Conservation (phyloP, 2,797 vertebrate genomes). For the Chelidonichthys spinosus region DNA sequence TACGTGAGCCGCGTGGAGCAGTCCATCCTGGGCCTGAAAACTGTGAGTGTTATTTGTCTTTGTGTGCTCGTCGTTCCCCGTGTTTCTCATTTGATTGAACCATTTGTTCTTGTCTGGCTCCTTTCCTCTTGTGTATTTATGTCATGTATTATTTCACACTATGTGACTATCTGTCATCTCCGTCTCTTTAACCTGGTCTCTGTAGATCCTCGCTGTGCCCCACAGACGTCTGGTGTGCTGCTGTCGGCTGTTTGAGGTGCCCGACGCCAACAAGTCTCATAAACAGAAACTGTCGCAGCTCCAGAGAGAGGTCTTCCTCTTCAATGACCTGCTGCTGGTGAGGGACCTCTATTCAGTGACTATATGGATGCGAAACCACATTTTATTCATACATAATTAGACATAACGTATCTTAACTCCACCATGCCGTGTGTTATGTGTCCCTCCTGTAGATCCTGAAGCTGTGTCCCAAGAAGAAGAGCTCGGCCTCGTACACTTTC, state of each 20-base stretch:
- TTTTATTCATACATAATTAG: background rate
- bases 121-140: background rate
- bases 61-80: conserved; percentile 17
- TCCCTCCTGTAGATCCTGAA: conserved; percentile 90
- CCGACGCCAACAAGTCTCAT: conserved; percentile 96
- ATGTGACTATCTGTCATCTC: conserved; percentile 51
- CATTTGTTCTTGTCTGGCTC: conserved; percentile 34
- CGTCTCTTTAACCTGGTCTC: conserved; percentile 53
- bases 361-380: background rate
- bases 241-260: conserved; percentile 97
- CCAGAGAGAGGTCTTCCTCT: conserved; percentile 98
- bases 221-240: conserved; percentile 98
- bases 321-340: conserved; percentile 98
- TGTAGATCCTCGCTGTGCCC: conserved; percentile 93
- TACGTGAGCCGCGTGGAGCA: conserved; percentile 99
- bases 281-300: conserved; percentile 98
- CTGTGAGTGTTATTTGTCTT: conserved; percentile 78
- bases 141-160: conserved; percentile 37
- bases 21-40: conserved; percentile 95
- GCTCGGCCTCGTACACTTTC: conserved; percentile 95
- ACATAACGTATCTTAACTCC: background rate
- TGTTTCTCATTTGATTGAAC: conserved; percentile 27
- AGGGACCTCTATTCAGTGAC: conserved; percentile 53
- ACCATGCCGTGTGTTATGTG: conserved; percentile 33
- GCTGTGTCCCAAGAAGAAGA: conserved; percentile 98